Percentiles rank a stretch among this genome's conserved stretches.
Conservation (phyloP, 2,113 vertebrate genomes). For the Pluvialis apricaria region DNA sequence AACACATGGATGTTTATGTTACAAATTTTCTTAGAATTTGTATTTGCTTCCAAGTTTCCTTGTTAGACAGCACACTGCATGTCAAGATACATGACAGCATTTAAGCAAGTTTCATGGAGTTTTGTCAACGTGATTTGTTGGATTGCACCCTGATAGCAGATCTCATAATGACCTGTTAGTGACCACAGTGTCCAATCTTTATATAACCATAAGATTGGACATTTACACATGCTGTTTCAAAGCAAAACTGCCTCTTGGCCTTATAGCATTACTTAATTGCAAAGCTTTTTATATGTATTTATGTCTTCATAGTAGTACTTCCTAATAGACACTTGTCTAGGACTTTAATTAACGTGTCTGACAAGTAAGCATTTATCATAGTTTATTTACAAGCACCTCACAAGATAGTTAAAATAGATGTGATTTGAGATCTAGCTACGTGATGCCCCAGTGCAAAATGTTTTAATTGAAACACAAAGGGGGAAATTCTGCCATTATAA, state of each 20-base stretch:
- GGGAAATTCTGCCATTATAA: neutral
- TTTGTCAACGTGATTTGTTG: neutral
- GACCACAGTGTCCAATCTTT: neutral
- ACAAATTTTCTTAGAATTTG: neutral
- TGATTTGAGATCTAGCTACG: neutral
- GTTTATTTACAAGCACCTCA: conserved; percentile 47
- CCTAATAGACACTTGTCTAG: neutral
- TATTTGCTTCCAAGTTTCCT: neutral
- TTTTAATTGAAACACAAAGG: conserved; percentile 56
- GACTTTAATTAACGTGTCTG: conserved; percentile 32
- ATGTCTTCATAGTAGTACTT: neutral
- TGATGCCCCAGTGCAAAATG: neutral
- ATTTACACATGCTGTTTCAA: neutral
- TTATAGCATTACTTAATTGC: neutral
- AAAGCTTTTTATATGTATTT: neutral
- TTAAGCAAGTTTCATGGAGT: neutral
- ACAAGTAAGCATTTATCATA: neutral
- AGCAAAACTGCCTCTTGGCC: neutral
- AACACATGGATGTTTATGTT: neutral
- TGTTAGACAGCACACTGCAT: neutral
- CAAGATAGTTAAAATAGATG: neutral
- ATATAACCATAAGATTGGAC: neutral
- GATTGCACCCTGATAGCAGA: neutral
- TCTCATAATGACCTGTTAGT: neutral
- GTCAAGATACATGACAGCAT: neutral